Percentiles rank a stretch among this genome's conserved stretches.
phyloP scores from a whole-genome alignment of 1,140 invertebrate species.

The Saccostrea echinata region DNA sequence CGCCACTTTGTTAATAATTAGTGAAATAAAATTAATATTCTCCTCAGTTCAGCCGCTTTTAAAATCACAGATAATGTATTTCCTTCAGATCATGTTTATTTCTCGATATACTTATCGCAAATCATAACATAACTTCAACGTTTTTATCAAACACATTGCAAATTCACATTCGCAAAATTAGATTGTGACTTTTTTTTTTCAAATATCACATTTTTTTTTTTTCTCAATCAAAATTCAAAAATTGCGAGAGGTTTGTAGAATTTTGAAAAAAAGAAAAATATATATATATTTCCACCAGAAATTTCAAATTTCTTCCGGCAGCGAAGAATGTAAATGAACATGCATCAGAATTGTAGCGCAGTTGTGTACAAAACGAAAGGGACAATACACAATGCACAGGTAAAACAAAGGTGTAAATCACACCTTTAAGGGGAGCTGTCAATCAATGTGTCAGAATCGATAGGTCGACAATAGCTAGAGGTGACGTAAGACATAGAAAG shows the following conservation, averaged over 20 bases:
- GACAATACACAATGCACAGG: constrained; percentile 31
- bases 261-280: neutral
- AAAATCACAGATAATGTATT: no score
- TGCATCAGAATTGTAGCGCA: neutral
- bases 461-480: neutral
- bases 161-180: neutral
- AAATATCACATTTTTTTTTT: neutral
- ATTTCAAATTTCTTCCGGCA: neutral
- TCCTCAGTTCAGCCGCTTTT: no score
- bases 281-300: neutral
- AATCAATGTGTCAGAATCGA: constrained; percentile 12
- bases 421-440: neutral
- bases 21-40: no score
- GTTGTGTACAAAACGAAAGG: neutral
- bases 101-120: no score
- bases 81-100: no score
- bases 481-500: neutral
- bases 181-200: neutral
- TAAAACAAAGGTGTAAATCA: constrained; percentile 21
- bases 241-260: no score
- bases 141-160: neutral
- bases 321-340: neutral
- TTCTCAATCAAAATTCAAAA: no score
- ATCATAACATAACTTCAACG: no score
- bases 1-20: no score